phyloP scores from a whole-genome alignment of 1,140 invertebrate species.

The Zaprionus davidi region DNA sequence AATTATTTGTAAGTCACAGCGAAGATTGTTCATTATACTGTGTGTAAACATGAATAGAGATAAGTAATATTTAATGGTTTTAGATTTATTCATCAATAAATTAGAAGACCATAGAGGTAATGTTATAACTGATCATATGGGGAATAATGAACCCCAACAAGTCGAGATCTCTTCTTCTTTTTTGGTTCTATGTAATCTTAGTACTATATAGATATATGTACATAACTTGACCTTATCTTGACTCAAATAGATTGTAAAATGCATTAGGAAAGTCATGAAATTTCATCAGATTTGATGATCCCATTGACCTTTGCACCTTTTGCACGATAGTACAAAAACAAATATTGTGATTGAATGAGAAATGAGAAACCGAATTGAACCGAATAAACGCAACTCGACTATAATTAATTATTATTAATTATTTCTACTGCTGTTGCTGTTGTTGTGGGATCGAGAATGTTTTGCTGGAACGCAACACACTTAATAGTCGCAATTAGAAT shows the following conservation, averaged over 20 bases:
- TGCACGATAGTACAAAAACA: not conserved
- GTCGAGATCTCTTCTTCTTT: not conserved
- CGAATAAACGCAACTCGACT: constrained; percentile 8
- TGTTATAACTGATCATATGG: too few relatives aligned
- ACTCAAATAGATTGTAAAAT: not conserved
- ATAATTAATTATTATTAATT: constrained; percentile 31
- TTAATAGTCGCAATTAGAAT: constrained; percentile 71
- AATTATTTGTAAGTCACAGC: too few relatives aligned
- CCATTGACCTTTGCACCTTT: not conserved
- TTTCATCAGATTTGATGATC: not conserved
- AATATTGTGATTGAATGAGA: not conserved
- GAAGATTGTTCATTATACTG: too few relatives aligned
- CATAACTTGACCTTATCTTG: too few relatives aligned
- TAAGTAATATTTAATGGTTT: too few relatives aligned
- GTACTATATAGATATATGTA: not conserved
- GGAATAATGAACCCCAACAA: not conserved
- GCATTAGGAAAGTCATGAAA: not conserved
- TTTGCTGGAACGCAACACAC: constrained; percentile 12
- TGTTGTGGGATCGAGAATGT: constrained; percentile 7
- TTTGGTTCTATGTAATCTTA: not conserved
- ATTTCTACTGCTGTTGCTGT: not conserved
- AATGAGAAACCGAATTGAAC: constrained; percentile 5
- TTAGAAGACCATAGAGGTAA: too few relatives aligned
- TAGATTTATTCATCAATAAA: too few relatives aligned
- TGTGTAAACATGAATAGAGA: too few relatives aligned